phyloP scores from a whole-genome alignment of 30 jellyfish, hydroid and myxozoan genomes.

The Cassiopea xamachana region DNA sequence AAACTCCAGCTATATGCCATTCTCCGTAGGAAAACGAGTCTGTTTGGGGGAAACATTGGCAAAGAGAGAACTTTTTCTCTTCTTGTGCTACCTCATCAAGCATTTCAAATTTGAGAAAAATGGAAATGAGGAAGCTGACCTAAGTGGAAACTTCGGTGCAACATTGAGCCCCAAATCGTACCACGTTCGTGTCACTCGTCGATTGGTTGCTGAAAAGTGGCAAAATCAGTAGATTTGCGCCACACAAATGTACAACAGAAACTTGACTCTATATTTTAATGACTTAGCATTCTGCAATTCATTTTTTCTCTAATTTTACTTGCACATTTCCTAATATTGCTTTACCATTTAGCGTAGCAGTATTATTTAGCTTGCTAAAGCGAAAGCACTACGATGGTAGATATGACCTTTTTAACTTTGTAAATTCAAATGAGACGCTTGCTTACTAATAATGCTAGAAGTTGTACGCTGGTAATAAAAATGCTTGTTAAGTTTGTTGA shows the following conservation, averaged over 20 bases:
- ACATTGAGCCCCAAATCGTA: constrained; percentile 67
- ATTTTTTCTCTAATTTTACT: no score
- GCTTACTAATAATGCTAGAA: no score
- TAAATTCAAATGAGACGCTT: no score
- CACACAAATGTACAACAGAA: background rate
- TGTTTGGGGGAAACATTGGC: constrained; percentile 82
- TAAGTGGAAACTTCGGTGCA: constrained; percentile 57
- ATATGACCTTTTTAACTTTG: no score
- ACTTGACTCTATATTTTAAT: no score
- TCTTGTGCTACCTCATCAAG: constrained; percentile 49
- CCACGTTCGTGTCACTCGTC: constrained; percentile 37
- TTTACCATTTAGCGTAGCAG: no score
- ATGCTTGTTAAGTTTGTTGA: no score
- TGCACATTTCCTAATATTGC: no score
- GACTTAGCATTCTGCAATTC: no score
- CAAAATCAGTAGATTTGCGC: background rate
- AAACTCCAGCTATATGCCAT: constrained; percentile 68
- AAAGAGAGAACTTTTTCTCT: constrained; percentile 59
- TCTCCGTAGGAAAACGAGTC: constrained; percentile 72
- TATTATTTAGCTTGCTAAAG: no score
- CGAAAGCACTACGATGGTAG: no score
- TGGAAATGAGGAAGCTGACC: constrained; percentile 13
- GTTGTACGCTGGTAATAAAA: no score
- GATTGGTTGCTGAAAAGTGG: background rate
- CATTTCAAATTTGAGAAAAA: constrained; percentile 48